Conservation (phyloP, 2,888 invertebrate species). For the Carpatolechia fugitivella region DNA sequence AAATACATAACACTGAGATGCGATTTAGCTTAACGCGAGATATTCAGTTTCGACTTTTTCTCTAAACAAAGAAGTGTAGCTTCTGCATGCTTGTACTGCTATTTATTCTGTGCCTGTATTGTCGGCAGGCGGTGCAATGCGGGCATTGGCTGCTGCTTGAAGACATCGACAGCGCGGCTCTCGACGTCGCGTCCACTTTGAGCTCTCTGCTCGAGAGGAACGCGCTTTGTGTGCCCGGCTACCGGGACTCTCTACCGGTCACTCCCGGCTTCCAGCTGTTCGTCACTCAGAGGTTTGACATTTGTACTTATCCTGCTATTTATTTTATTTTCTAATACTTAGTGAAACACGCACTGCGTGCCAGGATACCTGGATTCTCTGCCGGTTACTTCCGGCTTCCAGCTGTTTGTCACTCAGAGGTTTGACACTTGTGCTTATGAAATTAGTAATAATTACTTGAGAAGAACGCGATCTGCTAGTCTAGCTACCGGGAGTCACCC, state of each 20-base stretch:
- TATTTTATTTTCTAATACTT: too few species aligned
- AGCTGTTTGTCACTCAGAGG: constrained; percentile 95
- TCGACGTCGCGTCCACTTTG: constrained; percentile 94
- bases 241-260: constrained; percentile 88
- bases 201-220: constrained; percentile 91
- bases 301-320: too few species aligned
- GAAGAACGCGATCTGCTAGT: constrained; percentile 88
- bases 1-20: too few species aligned
- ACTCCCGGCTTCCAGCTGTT: constrained; percentile 95
- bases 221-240: constrained; percentile 91
- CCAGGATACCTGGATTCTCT: constrained; percentile 93
- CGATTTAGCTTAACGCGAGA: too few species aligned
- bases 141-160: constrained; percentile 96
- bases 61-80: too few species aligned
- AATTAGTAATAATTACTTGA: too few species aligned
- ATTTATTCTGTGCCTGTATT: too few species aligned
- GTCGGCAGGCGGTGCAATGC: constrained; percentile 84
- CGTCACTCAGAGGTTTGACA: constrained; percentile 87
- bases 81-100: too few species aligned
- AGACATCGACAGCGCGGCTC: constrained; percentile 96
- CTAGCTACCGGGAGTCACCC: constrained; percentile 92
- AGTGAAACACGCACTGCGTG: constrained; percentile 88
- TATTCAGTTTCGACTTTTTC: too few species aligned
- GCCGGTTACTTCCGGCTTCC: constrained; percentile 90
- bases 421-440: constrained; percentile 32